Evolutionary conservation across 2,113 vertebrate species (phyloP), one percentile per base, ranked within the genome.

Genomic region (Sakesphorus luctuosus): DNA sequence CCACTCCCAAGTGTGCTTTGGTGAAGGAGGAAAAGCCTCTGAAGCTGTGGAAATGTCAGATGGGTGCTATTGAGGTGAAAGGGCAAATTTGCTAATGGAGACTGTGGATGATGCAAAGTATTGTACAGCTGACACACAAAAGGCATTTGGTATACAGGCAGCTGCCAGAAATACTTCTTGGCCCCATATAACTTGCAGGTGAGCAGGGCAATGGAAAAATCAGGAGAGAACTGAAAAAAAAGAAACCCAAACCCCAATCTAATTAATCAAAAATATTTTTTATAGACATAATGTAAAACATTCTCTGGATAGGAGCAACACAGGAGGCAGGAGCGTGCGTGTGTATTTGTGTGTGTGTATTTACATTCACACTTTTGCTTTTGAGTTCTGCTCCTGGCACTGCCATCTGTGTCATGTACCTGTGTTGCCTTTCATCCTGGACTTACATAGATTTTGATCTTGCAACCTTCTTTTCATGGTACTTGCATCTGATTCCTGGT

Each of bases 161-260:
- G 47, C 36, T 96, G 84, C 93, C 93, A 95, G 74, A 46, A 91
- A 26, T 71, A 40, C 82, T 82, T 78, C 75, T 66, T 76, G 87
- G 66, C 67, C 29, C 9, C 4, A 16, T 56, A 2, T 61, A 76
- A 56, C 40, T 38, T 76, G 25, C 71, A 88, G 40, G 46, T 80
- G 46, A 84, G 40, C 33, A 31, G 0, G 0, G 25, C 49, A 69
- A 65, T 58, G 67, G 31, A 65, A 79, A 81, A 89, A 61, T 50
- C 20, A 43, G n/a, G 44, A 72, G 29, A 52, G 11, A 84, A 46
- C 17, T 31, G 6, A 59, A 63, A 58, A 56, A 18, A 68, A 44
- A 14, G 3, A 43, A 71, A 20, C 17, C 13, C 33, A 10, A 75
- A 80, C 9, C 12, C 8, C 55, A 81, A 33, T 16, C 36, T 8